Conservation (phyloP, 2,888 invertebrate species). For the Lottia gigantea region DNA sequence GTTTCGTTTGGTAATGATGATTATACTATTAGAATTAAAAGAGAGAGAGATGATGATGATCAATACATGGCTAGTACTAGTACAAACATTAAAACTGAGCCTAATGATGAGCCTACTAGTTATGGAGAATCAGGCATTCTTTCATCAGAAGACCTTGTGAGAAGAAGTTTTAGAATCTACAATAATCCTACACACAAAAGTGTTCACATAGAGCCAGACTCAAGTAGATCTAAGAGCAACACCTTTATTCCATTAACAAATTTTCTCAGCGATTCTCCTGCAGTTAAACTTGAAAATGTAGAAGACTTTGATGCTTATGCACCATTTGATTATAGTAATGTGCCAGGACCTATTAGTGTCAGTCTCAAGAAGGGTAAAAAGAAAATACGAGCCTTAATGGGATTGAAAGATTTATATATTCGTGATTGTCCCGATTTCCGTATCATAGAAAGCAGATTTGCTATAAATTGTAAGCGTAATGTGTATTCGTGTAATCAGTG, state of each 20-base stretch:
- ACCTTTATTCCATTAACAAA: not conserved
- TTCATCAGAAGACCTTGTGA: not conserved
- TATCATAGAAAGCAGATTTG: not conserved
- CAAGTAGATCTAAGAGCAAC: not conserved
- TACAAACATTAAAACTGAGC: not conserved
- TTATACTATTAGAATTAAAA: not conserved
- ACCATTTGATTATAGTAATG: not conserved
- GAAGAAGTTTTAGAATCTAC: not conserved
- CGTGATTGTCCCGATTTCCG: not conserved
- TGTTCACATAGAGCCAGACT: not conserved
- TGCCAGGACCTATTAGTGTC: not conserved
- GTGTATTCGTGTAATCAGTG: slow-evolving; percentile 1
- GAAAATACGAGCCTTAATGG: not conserved
- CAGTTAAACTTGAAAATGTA: not conserved
- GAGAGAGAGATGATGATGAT: not conserved
- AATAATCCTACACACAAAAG: not conserved
- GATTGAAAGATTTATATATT: not conserved
- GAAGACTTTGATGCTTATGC: not conserved
- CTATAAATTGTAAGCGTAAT: slow-evolving; percentile 1
- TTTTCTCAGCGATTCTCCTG: not conserved
- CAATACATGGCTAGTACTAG: not conserved
- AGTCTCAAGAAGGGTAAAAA: not conserved
- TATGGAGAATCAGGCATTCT: not conserved
- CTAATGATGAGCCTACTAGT: not conserved
- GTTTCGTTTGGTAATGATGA: not conserved